Base-by-base conservation (phyloP, 2,888 invertebrate genomes). In the Phorcus lineatus region DNA sequence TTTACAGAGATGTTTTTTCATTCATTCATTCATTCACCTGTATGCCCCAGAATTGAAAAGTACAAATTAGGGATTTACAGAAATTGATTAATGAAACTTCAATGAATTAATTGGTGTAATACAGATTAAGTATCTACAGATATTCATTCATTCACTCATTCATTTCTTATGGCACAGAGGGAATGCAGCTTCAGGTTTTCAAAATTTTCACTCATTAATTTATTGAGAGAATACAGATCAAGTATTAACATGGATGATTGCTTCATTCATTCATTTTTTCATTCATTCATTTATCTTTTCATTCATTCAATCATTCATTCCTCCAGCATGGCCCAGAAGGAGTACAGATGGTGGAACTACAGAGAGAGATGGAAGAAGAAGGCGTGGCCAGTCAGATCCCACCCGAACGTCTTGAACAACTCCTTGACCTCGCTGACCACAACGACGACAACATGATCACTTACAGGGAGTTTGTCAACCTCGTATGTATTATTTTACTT, bases 391-490 rank as follows among this genome's bases (percentile, higher is more conserved):
- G 90, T 4, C 82, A 86, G 40, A 88, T 93, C 19, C 87, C 90
- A 6, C 87, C 85, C 36, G 85, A 85, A 7, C 86, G 91, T 47
- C 83, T 91, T 17, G 88, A 91, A 11, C 70, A 83, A 3, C 88
- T 94, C 67, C 81, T 94, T 13, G 77, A 79, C 11, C 82, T 83
- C 52, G 93, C 92, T 17, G 93, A 94, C 82, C 78, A 75, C 24
- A 92, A 94, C 84, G 84, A 87, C 19, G 92, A 94, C 83, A 87
- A 89, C 31, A 87, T 86, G 55, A 91, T 94, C 53, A 92, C 92
- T 74, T 94, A 92, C 82, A 85, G 90, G 6, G 94, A 94, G 83
- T 94, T 94, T 81, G 90, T 92, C 40, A 87, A 87, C 74, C 84
- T 94, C 91, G 93, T 93, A 79, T 84, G 89, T 78, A 11, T 7